Conservation (phyloP, 2,797 vertebrate genomes). For the Platyrinchus mystaceus region DNA sequence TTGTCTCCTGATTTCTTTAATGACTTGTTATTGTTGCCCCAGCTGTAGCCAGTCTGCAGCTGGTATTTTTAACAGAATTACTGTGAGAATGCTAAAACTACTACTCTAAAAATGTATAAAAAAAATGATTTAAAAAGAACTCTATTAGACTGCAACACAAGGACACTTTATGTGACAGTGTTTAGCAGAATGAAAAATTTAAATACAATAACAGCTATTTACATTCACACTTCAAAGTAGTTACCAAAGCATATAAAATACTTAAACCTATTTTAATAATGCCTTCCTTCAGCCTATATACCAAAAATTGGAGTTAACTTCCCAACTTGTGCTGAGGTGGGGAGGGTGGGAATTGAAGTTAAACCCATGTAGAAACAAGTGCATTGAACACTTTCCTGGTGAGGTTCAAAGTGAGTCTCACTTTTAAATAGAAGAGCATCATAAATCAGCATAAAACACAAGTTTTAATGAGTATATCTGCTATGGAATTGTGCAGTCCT, state of each 20-base stretch:
- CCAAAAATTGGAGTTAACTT: constrained; percentile 64
- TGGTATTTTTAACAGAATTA: constrained; percentile 71
- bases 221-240: constrained; percentile 69
- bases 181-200: constrained; percentile 73
- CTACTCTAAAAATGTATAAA: constrained; percentile 69
- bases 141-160: constrained; percentile 66
- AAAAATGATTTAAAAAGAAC: constrained; percentile 56
- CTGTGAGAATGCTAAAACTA: constrained; percentile 73
- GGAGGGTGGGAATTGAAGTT: not conserved
- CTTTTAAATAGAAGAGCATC: constrained; percentile 44
- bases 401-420: constrained; percentile 9
- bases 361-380: constrained; percentile 44
- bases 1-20: constrained; percentile 51
- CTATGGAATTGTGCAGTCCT: constrained; percentile 46
- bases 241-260: constrained; percentile 70
- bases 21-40: constrained; percentile 72
- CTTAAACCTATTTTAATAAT: constrained; percentile 72
- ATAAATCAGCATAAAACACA: constrained; percentile 35
- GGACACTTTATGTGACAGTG: constrained; percentile 63
- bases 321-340: constrained; percentile 36
- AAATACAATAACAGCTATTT: constrained; percentile 73
- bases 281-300: constrained; percentile 64
- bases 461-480: constrained; percentile 58
- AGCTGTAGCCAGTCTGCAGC: constrained; percentile 64
- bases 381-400: constrained; percentile 19